Base-by-base conservation (phyloP, 1,140 invertebrate species). In the Papilio machaon region DNA sequence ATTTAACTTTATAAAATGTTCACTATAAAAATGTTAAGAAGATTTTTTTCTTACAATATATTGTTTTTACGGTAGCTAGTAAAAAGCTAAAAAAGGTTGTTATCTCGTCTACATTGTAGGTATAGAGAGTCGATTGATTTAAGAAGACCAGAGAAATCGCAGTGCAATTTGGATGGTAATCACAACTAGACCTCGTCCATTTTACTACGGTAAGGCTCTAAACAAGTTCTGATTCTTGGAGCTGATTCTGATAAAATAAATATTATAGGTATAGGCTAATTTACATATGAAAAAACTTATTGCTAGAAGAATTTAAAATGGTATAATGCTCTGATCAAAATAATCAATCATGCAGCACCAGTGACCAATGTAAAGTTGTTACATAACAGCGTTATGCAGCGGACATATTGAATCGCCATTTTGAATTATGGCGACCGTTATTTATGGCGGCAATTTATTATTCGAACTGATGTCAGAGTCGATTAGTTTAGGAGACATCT, bases 361-460 rank as follows among this genome's bases (percentile, higher is more conserved):
- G 38, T 79, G 43, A 67, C 43, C 77, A 79, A 79, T 35, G 77
- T 76, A 17, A 79, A 79, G 77, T 64, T 60, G 49, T 47, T 54
- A 38, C 23, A 46, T 79, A 67, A 79, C n/a, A 17, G 38, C 9
- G 58, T 78, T 78, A 49, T 38, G 38, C 4, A 17, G 54, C 38
- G 23, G 43, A 79, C 77, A 47, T 54, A 19, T 58, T 38, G 54
- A 70, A 38, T 35, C 76, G 76, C 54, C 77, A 64, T 64, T n/a
- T 64, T 79, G 77, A 79, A 79, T 67, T 79, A 79, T 79, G 19
- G 58, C 54, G 77, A 64, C 75, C 77, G 77, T 79, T 79, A 79
- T 64, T 79, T 67, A 64, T 79, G 77, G 54, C 64, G 77, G 77
- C 52, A 78, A 78, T 78, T 78, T 78, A 30, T 78, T 54, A 78